phyloP scores from a whole-genome alignment of 2,113 vertebrate genomes.

The Urocynchramus pylzowi region DNA sequence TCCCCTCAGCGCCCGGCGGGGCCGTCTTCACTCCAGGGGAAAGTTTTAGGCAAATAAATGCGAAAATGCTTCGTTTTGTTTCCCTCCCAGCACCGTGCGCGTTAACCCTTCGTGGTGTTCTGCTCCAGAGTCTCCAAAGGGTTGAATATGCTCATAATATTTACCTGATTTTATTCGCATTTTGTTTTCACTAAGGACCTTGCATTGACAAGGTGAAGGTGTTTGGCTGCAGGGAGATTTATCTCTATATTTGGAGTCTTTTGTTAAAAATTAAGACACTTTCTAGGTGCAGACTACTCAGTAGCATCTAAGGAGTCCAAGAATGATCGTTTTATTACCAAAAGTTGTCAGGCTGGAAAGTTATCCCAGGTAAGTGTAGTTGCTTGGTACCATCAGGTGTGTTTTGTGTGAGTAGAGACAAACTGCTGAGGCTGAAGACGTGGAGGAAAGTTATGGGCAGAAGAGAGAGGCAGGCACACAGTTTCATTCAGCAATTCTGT shows the following conservation, averaged over 20 bases:
- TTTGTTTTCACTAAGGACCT: neutral
- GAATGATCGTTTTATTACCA: rapidly evolving
- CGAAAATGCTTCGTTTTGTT: rapidly evolving
- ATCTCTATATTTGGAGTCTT: neutral
- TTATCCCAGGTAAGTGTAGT: rapidly evolving
- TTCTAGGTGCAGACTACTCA: neutral
- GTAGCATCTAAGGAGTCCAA: neutral
- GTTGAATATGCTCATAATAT: rapidly evolving
- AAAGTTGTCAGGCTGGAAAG: neutral
- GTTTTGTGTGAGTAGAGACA: rapidly evolving
- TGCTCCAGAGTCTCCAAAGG: neutral
- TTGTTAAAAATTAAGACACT: neutral
- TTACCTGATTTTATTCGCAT: neutral
- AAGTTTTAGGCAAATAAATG: neutral
- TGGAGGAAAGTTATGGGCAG: neutral
- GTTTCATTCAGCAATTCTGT: neutral
- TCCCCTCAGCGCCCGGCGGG: neutral
- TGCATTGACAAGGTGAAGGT: neutral
- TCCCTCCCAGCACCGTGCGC: rapidly evolving
- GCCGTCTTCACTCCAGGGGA: rapidly evolving
- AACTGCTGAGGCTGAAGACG: neutral
- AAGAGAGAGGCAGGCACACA: neutral
- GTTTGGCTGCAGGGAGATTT: neutral
- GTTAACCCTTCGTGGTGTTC: neutral
- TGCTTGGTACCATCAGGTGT: neutral